Conservation (phyloP, 2,797 vertebrate genomes). For the Arnoldichthys spilopterus region DNA sequence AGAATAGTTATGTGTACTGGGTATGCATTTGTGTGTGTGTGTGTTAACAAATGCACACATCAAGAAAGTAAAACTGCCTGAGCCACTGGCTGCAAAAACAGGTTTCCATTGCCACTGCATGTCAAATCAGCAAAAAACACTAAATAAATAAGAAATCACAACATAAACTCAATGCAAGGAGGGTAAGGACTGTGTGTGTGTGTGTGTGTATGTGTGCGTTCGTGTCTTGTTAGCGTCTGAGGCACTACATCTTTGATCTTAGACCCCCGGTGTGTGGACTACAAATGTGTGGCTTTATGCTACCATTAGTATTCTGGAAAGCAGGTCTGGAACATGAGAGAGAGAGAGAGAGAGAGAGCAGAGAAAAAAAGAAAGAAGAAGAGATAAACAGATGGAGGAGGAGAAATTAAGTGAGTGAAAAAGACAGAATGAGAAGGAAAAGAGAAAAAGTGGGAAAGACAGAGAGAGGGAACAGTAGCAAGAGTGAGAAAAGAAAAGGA, state of each 20-base stretch:
- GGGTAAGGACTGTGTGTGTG: conserved; percentile 13
- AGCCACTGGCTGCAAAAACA: too few relatives aligned
- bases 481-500: neutral
- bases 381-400: conserved; percentile 23
- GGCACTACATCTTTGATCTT: conserved; percentile 57
- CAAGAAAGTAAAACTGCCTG: too few relatives aligned
- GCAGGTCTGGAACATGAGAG: conserved; percentile 63
- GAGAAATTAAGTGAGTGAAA: conserved; percentile 2
- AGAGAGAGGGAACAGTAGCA: too few relatives aligned
- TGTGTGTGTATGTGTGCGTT: conserved; percentile 39
- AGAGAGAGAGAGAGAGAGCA: conserved; percentile 32
- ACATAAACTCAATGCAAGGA: conserved; percentile 69
- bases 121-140: conserved; percentile 68
- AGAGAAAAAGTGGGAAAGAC: too few relatives aligned
- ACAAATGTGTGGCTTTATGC: conserved; percentile 67
- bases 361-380: conserved; percentile 15
- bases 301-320: conserved; percentile 68
- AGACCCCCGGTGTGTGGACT: conserved; percentile 51
- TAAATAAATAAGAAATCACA: conserved; percentile 68
- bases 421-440: conserved; percentile 9
- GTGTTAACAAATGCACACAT: neutral
- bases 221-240: conserved; percentile 46
- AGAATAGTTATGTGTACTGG: too few relatives aligned
- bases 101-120: conserved; percentile 24
- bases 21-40: too few relatives aligned